Percentiles rank a stretch among this genome's conserved stretches.
These are phyloP conservation scores for Sakesphorus luctuosus DNA, from an alignment of 2,113 vertebrate species.

Conservation along the genomic window DNA sequence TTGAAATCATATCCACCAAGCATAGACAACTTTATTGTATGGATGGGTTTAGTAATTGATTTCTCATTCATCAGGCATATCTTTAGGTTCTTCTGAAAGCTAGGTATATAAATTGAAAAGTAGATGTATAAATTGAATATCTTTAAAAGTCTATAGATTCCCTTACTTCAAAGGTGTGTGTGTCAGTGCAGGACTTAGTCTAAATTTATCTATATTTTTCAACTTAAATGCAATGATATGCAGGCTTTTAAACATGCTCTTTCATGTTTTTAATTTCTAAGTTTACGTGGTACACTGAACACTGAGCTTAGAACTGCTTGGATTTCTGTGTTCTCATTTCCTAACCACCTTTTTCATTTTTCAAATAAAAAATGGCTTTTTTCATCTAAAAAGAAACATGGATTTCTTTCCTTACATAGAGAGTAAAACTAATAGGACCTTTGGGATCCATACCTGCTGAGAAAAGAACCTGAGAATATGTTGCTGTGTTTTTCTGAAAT, in stretches of 20 bases:
- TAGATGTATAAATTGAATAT: not conserved
- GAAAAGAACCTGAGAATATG: not conserved
- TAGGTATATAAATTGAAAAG: not conserved
- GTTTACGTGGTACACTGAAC: not conserved
- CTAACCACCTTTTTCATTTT: not conserved
- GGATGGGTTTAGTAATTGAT: not conserved
- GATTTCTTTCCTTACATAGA: not conserved
- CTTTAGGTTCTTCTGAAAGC: not conserved
- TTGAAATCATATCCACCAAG: not conserved
- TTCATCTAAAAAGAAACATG: not conserved
- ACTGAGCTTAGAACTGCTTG: not conserved
- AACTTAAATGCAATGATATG: not conserved
- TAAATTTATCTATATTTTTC: not conserved
- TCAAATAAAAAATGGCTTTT: not conserved
- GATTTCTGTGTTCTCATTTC: not conserved
- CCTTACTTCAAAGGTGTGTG: not conserved
- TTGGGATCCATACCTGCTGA: not conserved
- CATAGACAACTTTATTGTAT: not conserved
- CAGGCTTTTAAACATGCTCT: not conserved
- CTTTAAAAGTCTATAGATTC: not conserved
- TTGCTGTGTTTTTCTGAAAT: not conserved
- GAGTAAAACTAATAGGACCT: not conserved
- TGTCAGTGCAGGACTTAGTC: not conserved
- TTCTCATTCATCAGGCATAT: not conserved
- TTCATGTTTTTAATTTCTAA: not conserved